phyloP scores from a whole-genome alignment of 2,113 vertebrate species.

The Tupaia tana region DNA sequence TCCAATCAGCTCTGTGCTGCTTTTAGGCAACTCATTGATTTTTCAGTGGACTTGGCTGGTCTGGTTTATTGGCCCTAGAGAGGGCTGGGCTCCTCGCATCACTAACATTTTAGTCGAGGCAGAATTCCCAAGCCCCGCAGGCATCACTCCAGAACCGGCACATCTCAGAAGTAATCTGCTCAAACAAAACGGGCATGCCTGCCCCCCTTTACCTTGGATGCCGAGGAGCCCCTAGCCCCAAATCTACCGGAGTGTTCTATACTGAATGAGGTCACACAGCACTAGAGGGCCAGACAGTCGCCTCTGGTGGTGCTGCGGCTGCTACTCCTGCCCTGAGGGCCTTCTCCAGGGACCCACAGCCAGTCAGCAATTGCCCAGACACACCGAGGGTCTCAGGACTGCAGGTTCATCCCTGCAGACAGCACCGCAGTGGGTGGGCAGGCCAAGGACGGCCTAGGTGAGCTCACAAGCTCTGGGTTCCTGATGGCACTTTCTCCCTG shows the following conservation, averaged over 20 bases:
- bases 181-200: slow-evolving; percentile 56
- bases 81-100: slow-evolving; percentile 65
- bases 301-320: neutral
- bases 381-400: slow-evolving; percentile 32
- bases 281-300: neutral
- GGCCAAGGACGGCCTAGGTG: slow-evolving; percentile 12
- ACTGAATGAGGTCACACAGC: slow-evolving; percentile 41
- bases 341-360: neutral
- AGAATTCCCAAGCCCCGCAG: slow-evolving; percentile 52
- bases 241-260: slow-evolving; percentile 56
- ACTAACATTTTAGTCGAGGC: slow-evolving; percentile 70
- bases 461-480: neutral
- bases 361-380: slow-evolving; percentile 56
- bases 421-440: neutral
- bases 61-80: slow-evolving; percentile 69
- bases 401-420: slow-evolving; percentile 57
- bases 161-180: slow-evolving; percentile 67
- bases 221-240: slow-evolving; percentile 24
- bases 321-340: neutral
- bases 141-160: slow-evolving; percentile 63
- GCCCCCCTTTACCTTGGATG: slow-evolving; percentile 36
- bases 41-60: slow-evolving; percentile 65
- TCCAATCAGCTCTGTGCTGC: slow-evolving; percentile 14
- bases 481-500: neutral
- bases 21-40: slow-evolving; percentile 67